Evolutionary conservation across 2,888 invertebrate species (phyloP).

Genomic region (Chloroclysta siterata): DNA sequence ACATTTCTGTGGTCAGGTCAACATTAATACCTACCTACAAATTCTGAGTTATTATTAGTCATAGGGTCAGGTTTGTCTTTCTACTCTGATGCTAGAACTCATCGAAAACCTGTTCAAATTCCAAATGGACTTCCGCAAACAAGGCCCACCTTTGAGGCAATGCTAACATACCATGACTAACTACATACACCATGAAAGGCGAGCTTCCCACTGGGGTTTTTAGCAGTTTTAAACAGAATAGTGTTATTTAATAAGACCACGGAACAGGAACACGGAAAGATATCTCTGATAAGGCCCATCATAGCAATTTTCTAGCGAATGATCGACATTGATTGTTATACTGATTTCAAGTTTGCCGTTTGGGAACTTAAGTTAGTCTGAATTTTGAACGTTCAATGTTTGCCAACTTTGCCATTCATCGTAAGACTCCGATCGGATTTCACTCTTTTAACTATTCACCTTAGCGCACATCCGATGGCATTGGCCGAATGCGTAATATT

Average conservation of each 20-base stretch:
- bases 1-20: too few species aligned
- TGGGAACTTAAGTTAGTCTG: not conserved
- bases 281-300: too few species aligned
- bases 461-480: constrained; percentile 41
- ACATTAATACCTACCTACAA: too few species aligned
- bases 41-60: too few species aligned
- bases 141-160: constrained; percentile 9
- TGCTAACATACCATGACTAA: constrained; percentile 20
- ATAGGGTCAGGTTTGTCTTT: too few species aligned
- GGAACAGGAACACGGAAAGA: too few species aligned
- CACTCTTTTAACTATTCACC: constrained; percentile 47
- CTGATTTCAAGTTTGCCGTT: not conserved
- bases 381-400: constrained; percentile 4
- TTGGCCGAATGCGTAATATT: constrained; percentile 46
- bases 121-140: constrained; percentile 21
- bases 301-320: not conserved
- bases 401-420: constrained; percentile 40
- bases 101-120: constrained; percentile 19
- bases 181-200: constrained; percentile 12
- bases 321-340: not conserved
- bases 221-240: constrained; percentile 2
- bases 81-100: not conserved
- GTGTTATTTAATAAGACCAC: not conserved
- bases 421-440: constrained; percentile 47
- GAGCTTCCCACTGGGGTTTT: constrained; percentile 3